Percentiles rank a stretch among this genome's conserved stretches.
phyloP scores from a whole-genome alignment of 2,888 invertebrate species.

The Drosophila algonquin region DNA sequence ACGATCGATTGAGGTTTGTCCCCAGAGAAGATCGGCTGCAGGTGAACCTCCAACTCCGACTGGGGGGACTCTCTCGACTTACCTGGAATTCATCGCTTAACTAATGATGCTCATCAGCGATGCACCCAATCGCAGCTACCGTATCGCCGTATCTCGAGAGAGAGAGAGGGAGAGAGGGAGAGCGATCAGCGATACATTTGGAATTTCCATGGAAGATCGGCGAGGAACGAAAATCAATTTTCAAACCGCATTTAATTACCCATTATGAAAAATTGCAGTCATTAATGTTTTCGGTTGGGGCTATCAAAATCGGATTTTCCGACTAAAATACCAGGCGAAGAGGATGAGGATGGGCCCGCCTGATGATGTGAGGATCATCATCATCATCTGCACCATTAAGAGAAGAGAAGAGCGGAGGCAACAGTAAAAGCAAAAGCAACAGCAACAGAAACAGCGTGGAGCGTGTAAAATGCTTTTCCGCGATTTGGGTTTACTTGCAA shows the following conservation, averaged over 20 bases:
- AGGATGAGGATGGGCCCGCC: not conserved
- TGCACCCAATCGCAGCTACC: slow-evolving; percentile 53
- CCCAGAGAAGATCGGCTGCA: slow-evolving; percentile 71
- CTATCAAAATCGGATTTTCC: slow-evolving; percentile 66
- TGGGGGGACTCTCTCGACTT: slow-evolving; percentile 47
- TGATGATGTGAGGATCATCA: slow-evolving; percentile 22
- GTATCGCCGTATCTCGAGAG: slow-evolving; percentile 41
- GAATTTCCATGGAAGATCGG: slow-evolving; percentile 59
- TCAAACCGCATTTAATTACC: slow-evolving; percentile 65
- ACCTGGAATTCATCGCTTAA: slow-evolving; percentile 79
- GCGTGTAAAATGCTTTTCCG: slow-evolving; percentile 67
- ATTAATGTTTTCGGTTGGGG: slow-evolving; percentile 51
- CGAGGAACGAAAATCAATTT: slow-evolving; percentile 63
- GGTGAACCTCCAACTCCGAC: slow-evolving; percentile 41
- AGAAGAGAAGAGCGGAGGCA: not conserved
- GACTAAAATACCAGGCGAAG: slow-evolving; percentile 13
- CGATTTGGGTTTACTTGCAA: slow-evolving; percentile 42
- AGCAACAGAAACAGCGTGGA: slow-evolving; percentile 28
- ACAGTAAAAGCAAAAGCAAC: slow-evolving; percentile 3
- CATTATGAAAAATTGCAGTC: slow-evolving; percentile 75
- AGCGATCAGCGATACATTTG: slow-evolving; percentile 25
- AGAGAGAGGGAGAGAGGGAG: not conserved
- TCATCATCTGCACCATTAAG: slow-evolving; percentile 13
- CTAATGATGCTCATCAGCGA: slow-evolving; percentile 80
- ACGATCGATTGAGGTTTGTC: slow-evolving; percentile 57